Percentiles rank a stretch among this genome's conserved stretches.
Evolutionary conservation across 2,113 vertebrate species (phyloP).

Genomic region (Paedocypris sp.): DNA sequence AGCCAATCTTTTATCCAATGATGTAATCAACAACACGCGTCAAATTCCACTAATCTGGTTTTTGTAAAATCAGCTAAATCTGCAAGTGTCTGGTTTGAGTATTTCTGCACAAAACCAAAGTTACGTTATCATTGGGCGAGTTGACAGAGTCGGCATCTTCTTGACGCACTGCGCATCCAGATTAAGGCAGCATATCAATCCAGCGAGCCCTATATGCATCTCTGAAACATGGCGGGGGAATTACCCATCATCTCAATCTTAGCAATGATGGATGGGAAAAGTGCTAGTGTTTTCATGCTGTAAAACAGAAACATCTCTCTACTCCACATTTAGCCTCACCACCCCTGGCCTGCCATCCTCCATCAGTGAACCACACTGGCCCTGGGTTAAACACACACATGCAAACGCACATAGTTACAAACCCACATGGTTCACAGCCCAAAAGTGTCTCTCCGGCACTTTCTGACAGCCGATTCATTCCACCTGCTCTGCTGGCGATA

Average conservation of each 20-base stretch:
- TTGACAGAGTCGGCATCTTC: background rate
- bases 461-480: background rate
- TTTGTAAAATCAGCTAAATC: too few species aligned
- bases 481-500: background rate
- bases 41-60: too few species aligned
- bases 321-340: conserved; percentile 26
- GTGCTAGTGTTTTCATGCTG: conserved; percentile 55
- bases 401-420: background rate
- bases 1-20: too few species aligned
- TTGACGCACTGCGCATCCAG: background rate
- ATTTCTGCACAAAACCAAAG: too few species aligned
- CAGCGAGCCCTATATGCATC: background rate
- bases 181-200: background rate
- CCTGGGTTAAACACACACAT: background rate
- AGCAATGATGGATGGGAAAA: conserved; percentile 59
- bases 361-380: conserved; percentile 6
- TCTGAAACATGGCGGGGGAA: conserved; percentile 36
- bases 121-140: too few species aligned
- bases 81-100: too few species aligned
- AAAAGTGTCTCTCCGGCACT: too few species aligned
- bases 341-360: conserved; percentile 27
- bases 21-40: too few species aligned
- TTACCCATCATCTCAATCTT: conserved; percentile 44
- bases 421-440: background rate
- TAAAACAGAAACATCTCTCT: conserved; percentile 49